A percentile compares a stretch with the other conserved stretches of the same genome.
Evolutionary conservation across 1,140 invertebrate genomes (phyloP).

Genomic region (Drosophila nigrodunni): DNA sequence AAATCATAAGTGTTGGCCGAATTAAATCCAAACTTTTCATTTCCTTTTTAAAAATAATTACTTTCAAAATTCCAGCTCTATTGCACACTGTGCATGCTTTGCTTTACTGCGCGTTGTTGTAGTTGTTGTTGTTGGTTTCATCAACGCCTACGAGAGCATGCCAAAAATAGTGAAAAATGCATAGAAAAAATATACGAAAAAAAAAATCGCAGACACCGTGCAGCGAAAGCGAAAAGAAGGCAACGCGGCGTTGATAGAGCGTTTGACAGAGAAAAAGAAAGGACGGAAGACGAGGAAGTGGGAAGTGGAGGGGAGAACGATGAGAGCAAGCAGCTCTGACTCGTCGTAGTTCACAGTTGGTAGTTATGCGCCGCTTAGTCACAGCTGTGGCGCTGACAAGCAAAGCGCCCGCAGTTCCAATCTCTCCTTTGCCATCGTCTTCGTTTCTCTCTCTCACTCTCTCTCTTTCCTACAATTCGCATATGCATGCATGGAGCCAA

Average conservation of each 20-base stretch:
- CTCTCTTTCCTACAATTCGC: constrained; percentile 21
- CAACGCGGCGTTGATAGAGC: not conserved
- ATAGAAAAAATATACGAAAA: constrained; percentile 51
- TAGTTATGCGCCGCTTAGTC: constrained; percentile 81
- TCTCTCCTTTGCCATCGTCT: constrained; percentile 5
- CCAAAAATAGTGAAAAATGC: constrained; percentile 68
- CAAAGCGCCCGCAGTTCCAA: constrained; percentile 37
- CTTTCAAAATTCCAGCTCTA: not conserved
- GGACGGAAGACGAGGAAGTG: constrained; percentile 6
- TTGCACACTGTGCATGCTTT: constrained; percentile 55
- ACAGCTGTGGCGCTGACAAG: constrained; percentile 78
- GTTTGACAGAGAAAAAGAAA: constrained; percentile 6
- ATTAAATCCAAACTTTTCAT: no score
- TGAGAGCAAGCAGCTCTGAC: constrained; percentile 32
- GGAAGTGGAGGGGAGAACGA: constrained; percentile 5
- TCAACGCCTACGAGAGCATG: constrained; percentile 75
- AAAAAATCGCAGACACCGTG: constrained; percentile 37
- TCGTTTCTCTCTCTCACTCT: not conserved
- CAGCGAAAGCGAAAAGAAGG: constrained; percentile 32
- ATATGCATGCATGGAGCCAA: constrained; percentile 65
- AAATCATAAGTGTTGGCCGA: no score
- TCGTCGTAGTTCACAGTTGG: constrained; percentile 65
- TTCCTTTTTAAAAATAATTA: not conserved
- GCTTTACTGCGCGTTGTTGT: constrained; percentile 14
- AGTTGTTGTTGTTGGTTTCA: constrained; percentile 61